phyloP scores from a whole-genome alignment of 1,140 invertebrate genomes.

The Drosophila nannoptera region DNA sequence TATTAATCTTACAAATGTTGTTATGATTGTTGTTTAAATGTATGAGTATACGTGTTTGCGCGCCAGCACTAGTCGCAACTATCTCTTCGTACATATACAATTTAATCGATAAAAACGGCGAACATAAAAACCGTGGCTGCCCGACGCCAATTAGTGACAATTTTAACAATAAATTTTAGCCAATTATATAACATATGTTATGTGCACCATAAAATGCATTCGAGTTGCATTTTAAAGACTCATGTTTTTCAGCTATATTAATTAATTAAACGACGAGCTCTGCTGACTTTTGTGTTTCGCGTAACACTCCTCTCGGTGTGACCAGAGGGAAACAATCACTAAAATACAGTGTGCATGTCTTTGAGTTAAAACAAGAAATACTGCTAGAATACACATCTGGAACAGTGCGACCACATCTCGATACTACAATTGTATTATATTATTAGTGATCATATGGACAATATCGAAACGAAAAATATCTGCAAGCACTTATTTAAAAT shows the following conservation, averaged over 20 bases:
- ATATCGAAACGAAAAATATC: too few relatives aligned
- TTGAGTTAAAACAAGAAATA: not conserved
- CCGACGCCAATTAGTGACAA: not conserved
- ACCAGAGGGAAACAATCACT: not conserved
- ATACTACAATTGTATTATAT: not conserved
- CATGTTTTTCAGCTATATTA: constrained; percentile 24
- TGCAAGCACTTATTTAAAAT: too few relatives aligned
- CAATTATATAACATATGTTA: constrained; percentile 1
- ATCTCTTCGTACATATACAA: constrained; percentile 23
- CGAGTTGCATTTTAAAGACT: constrained; percentile 6
- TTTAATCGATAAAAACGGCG: constrained; percentile 30
- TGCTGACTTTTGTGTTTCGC: constrained; percentile 14
- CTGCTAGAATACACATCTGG: not conserved
- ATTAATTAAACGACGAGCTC: constrained; percentile 20
- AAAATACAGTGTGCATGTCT: not conserved
- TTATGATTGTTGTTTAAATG: constrained; percentile 7
- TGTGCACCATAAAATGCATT: not conserved
- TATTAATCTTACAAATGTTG: not conserved
- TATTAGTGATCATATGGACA: too few relatives aligned
- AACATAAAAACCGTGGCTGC: constrained; percentile 6
- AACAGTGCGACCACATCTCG: not conserved
- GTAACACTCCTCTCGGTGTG: constrained; percentile 28
- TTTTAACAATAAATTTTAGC: constrained; percentile 14
- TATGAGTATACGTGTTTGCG: constrained; percentile 31
- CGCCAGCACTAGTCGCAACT: constrained; percentile 22